These are phyloP conservation scores for Oryzias curvinotus DNA, from an alignment of 2,113 vertebrate genomes.

Conservation along the genomic window DNA sequence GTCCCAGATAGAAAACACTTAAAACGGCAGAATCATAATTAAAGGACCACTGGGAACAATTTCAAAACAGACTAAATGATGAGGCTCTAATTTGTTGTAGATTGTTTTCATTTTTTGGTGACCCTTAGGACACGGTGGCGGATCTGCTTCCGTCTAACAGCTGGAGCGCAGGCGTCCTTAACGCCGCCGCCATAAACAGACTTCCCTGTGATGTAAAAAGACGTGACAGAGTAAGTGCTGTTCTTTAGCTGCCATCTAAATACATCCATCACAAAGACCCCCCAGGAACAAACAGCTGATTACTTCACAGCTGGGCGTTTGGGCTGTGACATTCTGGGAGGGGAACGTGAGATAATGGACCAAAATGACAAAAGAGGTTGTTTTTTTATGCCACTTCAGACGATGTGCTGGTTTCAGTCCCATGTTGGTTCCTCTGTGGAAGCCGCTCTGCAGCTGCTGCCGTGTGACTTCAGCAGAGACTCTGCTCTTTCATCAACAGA, in stretches of 20 bases:
- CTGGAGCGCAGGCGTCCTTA: background rate
- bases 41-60: too few species aligned
- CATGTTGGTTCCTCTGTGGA: too few species aligned
- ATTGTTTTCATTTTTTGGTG: too few species aligned
- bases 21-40: too few species aligned
- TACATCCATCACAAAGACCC: slow-evolving; percentile 25
- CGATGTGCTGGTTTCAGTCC: too few species aligned
- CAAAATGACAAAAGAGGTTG: slow-evolving; percentile 3
- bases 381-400: background rate
- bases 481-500: slow-evolving; percentile 45
- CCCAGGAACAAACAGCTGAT: slow-evolving; percentile 38
- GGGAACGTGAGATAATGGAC: slow-evolving; percentile 24
- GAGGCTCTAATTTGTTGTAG: too few species aligned
- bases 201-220: slow-evolving; percentile 26
- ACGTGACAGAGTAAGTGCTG: slow-evolving; percentile 36
- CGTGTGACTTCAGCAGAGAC: slow-evolving; percentile 10
- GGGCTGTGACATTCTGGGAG: slow-evolving; percentile 43
- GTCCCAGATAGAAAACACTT: too few species aligned
- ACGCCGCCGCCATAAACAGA: slow-evolving; percentile 15
- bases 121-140: too few species aligned
- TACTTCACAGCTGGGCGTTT: slow-evolving; percentile 60
- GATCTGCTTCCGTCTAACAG: too few species aligned
- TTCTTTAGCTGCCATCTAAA: slow-evolving; percentile 42
- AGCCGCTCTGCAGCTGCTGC: background rate
- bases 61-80: too few species aligned